Conservation (phyloP, 1,140 invertebrate species). For the Drosophila nebulosa region DNA sequence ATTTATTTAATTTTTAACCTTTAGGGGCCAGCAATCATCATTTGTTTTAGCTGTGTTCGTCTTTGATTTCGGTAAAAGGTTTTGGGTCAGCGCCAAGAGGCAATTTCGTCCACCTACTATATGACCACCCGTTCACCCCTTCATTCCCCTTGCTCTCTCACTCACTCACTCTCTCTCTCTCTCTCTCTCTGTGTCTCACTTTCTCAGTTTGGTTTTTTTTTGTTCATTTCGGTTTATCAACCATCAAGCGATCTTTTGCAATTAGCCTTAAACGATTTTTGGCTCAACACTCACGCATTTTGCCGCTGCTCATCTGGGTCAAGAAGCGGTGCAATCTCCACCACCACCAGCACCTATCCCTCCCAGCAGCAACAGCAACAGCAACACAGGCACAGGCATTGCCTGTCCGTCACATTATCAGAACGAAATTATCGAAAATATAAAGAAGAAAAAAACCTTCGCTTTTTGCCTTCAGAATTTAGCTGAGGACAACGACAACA, state of each 20-base stretch:
- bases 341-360: neutral
- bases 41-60: conserved; percentile 51
- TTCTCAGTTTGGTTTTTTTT: neutral
- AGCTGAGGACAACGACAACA: conserved; percentile 32
- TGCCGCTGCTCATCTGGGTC: conserved; percentile 40
- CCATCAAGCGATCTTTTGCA: conserved; percentile 72
- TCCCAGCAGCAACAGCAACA: neutral
- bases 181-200: neutral
- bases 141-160: neutral
- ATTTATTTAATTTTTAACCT: conserved; percentile 79
- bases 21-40: conserved; percentile 76
- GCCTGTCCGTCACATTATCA: conserved; percentile 73
- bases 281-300: conserved; percentile 69
- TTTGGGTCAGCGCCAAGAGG: conserved; percentile 70
- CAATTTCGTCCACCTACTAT: conserved; percentile 35
- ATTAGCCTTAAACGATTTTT: conserved; percentile 79
- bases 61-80: conserved; percentile 44
- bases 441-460: neutral
- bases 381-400: neutral
- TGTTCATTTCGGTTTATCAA: conserved; percentile 52
- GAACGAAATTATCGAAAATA: conserved; percentile 75
- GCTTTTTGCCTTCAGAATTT: conserved; percentile 11
- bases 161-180: neutral
- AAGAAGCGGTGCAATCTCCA: conserved; percentile 8
- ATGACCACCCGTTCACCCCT: conserved; percentile 42